Percentiles rank a stretch among this genome's conserved stretches.
Evolutionary conservation across 2,113 vertebrate species (phyloP).

Genomic region (Sylvilagus bachmani): DNA sequence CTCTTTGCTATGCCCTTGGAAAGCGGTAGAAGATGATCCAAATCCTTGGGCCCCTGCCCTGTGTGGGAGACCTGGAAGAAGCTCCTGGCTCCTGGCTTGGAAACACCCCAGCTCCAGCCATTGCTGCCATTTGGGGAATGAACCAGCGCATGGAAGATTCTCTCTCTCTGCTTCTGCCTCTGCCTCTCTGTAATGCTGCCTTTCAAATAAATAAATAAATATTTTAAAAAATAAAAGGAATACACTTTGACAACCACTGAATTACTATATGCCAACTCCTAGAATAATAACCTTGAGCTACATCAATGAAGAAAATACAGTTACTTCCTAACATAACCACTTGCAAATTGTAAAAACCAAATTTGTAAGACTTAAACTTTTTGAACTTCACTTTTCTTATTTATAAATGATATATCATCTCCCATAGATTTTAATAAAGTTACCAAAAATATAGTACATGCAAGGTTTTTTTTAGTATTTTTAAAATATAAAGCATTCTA

Average conservation of each 20-base stretch:
- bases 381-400: background rate
- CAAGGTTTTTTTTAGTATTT: background rate
- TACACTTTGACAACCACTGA: background rate
- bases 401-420: conserved; percentile 21
- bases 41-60: too few species aligned
- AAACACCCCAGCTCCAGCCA: too few species aligned
- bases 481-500: conserved; percentile 4
- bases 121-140: too few species aligned
- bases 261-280: background rate
- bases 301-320: background rate
- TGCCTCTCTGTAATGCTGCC: too few species aligned
- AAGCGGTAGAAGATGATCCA: too few species aligned
- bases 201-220: too few species aligned
- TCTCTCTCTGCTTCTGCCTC: too few species aligned
- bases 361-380: background rate
- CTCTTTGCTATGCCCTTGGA: too few species aligned
- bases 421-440: background rate
- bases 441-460: background rate
- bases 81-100: too few species aligned
- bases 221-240: too few species aligned
- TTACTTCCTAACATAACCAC: background rate
- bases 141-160: too few species aligned
- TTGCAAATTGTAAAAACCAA: background rate
- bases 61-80: too few species aligned
- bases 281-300: background rate